Conservation (phyloP, 2,888 invertebrate species). For the Zele albiditarsus region DNA sequence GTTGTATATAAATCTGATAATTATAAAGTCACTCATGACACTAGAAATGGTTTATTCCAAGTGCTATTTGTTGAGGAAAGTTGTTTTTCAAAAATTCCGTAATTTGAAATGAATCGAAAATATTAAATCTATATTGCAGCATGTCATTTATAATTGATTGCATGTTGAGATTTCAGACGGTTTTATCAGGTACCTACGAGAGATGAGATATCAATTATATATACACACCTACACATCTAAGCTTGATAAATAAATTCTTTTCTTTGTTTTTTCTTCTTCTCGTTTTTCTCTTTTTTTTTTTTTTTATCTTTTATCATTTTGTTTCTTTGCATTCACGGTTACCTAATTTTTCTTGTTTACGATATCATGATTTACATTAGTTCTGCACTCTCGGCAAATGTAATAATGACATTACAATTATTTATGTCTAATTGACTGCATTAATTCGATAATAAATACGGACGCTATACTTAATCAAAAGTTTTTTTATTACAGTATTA, state of each 20-base stretch:
- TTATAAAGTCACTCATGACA: background rate
- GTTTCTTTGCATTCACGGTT: constrained; percentile 17
- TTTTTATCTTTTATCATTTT: background rate
- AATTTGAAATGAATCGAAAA: background rate
- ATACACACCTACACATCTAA: constrained; percentile 22
- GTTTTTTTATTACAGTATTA: constrained; percentile 19
- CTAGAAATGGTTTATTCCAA: no score
- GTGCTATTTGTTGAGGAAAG: no score
- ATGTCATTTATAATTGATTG: background rate
- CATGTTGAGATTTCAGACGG: constrained; percentile 27
- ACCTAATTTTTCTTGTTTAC: background rate
- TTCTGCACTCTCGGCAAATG: constrained; percentile 28
- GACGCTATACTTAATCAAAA: constrained; percentile 34
- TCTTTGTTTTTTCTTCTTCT: background rate
- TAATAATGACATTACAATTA: constrained; percentile 19
- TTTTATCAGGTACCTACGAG: constrained; percentile 55
- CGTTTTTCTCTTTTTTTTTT: background rate
- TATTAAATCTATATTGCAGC: background rate
- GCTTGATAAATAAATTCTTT: constrained; percentile 12
- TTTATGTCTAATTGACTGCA: constrained; percentile 59
- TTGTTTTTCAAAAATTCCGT: background rate
- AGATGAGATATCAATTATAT: constrained; percentile 35
- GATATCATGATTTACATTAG: constrained; percentile 8
- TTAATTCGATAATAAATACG: constrained; percentile 42
- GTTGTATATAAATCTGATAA: background rate